A percentile compares a stretch with the other conserved stretches of the same genome.
These are phyloP conservation scores for Aricia agestis DNA, from an alignment of 1,140 invertebrate genomes.

Conservation along the genomic window DNA sequence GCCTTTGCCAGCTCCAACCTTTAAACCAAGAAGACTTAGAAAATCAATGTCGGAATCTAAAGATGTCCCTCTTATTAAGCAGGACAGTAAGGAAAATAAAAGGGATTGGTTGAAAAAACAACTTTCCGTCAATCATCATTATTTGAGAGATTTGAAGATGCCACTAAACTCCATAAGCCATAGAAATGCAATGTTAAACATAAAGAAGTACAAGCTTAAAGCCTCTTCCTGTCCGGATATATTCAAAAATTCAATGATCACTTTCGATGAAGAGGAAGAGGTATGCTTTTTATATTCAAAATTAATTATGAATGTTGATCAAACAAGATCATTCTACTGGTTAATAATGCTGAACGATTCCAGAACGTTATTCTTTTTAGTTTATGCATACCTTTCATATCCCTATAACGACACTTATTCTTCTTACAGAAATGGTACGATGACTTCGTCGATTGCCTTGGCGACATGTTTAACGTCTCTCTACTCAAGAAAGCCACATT, in stretches of 20 bases:
- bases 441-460: slow-evolving; percentile 82
- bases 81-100: slow-evolving; percentile 62
- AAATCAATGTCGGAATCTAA: slow-evolving; percentile 48
- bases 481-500: slow-evolving; percentile 88
- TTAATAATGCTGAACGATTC: too few species aligned
- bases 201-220: slow-evolving; percentile 86
- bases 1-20: slow-evolving; percentile 13
- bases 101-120: slow-evolving; percentile 78
- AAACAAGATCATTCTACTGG: too few species aligned
- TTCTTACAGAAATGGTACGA: slow-evolving; percentile 88
- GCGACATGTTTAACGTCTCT: slow-evolving; percentile 87
- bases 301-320: too few species aligned
- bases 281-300: slow-evolving; percentile 61
- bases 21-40: slow-evolving; percentile 36
- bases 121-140: slow-evolving; percentile 81
- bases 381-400: too few species aligned
- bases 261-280: slow-evolving; percentile 85
- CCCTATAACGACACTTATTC: too few species aligned
- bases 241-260: slow-evolving; percentile 92
- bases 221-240: slow-evolving; percentile 94
- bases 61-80: slow-evolving; percentile 52
- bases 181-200: slow-evolving; percentile 88
- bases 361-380: too few species aligned
- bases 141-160: slow-evolving; percentile 85
- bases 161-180: slow-evolving; percentile 89